phyloP scores from a whole-genome alignment of 2,888 invertebrate species.

The Cerastis leucographa region DNA sequence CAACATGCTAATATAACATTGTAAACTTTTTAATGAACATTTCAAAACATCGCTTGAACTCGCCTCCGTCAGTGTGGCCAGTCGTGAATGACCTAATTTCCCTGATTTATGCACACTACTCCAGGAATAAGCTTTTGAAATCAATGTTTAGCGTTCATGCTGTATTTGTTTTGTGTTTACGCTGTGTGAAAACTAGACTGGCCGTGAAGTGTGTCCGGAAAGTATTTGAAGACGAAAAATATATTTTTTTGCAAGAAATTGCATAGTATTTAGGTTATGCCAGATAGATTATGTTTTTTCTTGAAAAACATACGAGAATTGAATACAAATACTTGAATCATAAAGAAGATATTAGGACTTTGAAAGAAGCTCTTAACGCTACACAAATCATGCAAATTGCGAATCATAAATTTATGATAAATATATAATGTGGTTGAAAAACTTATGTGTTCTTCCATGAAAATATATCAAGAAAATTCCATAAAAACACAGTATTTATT shows the following conservation, averaged over 20 bases:
- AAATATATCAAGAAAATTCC: not conserved
- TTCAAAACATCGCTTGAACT: constrained; percentile 44
- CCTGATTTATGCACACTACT: constrained; percentile 73
- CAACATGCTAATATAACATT: constrained; percentile 65
- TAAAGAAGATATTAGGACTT: constrained; percentile 10
- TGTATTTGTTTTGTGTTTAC: constrained; percentile 56
- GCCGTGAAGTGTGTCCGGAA: constrained; percentile 15
- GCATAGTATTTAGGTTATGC: not conserved
- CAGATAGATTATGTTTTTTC: not conserved
- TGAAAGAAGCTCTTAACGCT: not conserved
- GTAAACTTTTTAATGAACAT: constrained; percentile 63
- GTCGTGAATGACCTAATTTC: constrained; percentile 75
- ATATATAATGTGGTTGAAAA: not conserved
- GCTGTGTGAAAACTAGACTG: constrained; percentile 41
- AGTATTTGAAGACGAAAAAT: not conserved
- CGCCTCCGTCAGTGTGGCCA: constrained; percentile 49
- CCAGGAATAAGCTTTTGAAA: constrained; percentile 75
- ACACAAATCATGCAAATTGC: constrained; percentile 17
- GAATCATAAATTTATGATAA: not conserved
- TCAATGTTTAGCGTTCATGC: constrained; percentile 68
- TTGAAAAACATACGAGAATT: not conserved
- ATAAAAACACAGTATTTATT: constrained; percentile 4
- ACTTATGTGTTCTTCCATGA: not conserved
- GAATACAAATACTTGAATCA: not conserved
- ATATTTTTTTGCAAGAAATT: not conserved